Evolutionary conservation across 2,113 vertebrate species (phyloP).

Genomic region (Emydura subglobosa): DNA sequence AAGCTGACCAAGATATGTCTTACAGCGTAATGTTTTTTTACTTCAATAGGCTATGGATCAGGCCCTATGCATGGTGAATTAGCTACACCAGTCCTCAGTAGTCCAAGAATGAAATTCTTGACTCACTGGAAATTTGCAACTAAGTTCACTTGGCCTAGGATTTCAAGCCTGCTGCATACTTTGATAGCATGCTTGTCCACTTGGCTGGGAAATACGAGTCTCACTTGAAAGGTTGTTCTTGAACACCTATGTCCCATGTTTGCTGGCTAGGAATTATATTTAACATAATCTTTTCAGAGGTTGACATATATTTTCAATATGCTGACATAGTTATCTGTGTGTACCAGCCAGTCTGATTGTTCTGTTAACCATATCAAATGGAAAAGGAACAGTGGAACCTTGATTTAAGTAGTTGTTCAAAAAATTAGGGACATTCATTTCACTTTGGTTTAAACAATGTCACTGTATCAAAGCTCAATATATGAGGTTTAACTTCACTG

Average conservation of each 20-base stretch:
- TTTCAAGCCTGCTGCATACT: neutral
- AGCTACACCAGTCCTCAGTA: neutral
- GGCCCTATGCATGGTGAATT: neutral
- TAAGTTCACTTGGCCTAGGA: neutral
- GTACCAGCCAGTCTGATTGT: neutral
- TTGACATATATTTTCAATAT: neutral
- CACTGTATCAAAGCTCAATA: constrained; percentile 1
- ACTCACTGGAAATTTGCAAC: neutral
- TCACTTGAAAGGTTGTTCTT: neutral
- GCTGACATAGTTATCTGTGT: neutral
- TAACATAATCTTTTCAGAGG: neutral
- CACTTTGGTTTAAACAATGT: neutral
- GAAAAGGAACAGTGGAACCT: neutral
- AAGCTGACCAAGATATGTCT: no score
- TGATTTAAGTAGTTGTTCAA: constrained; percentile 12
- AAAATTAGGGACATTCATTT: neutral
- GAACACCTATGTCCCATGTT: neutral
- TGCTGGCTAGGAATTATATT: neutral
- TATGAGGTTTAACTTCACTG: neutral
- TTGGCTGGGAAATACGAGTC: constrained; percentile 12
- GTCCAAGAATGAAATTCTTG: neutral
- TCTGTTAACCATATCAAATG: neutral
- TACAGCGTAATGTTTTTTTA: no score
- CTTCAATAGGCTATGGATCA: neutral
- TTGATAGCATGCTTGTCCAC: neutral